These are phyloP conservation scores for Paedocypris micromegethes DNA, from an alignment of 2,797 vertebrate species.

Conservation along the genomic window DNA sequence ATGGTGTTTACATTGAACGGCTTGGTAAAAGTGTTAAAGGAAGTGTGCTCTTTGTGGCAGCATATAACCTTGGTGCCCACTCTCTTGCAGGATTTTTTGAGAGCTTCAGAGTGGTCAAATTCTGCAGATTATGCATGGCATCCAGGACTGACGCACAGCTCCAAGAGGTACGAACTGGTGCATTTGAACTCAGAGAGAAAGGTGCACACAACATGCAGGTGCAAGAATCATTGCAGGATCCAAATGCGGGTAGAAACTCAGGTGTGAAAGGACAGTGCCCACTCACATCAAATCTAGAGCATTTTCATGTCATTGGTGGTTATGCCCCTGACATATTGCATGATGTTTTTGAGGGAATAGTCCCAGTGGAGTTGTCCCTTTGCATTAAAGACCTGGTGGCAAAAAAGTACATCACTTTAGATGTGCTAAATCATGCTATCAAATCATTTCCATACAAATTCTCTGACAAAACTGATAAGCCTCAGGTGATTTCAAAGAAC, in stretches of 20 bases:
- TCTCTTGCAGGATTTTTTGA: constrained; percentile 2
- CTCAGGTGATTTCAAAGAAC: not conserved
- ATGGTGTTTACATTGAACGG: not conserved
- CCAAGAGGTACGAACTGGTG: too few species aligned
- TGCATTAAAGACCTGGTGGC: too few species aligned
- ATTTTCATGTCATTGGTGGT: too few species aligned
- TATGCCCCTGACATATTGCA: not conserved
- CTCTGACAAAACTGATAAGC: not conserved
- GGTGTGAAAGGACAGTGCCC: not conserved
- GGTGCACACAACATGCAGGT: not conserved
- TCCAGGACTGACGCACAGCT: not conserved
- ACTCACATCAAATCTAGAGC: too few species aligned
- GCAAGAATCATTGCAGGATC: too few species aligned
- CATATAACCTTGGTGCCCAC: too few species aligned
- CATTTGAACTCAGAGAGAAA: not conserved
- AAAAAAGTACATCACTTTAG: too few species aligned
- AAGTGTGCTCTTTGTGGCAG: not conserved
- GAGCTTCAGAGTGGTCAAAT: not conserved
- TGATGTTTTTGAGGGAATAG: constrained; percentile 3
- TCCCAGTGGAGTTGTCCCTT: not conserved
- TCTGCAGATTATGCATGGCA: constrained; percentile 2
- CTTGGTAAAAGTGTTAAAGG: not conserved
- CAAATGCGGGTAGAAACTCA: too few species aligned
- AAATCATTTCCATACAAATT: not conserved
- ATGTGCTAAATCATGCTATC: not conserved